These are phyloP conservation scores for Kryphioiulus occultus DNA, from an alignment of 2,888 invertebrate species.

Conservation along the genomic window DNA sequence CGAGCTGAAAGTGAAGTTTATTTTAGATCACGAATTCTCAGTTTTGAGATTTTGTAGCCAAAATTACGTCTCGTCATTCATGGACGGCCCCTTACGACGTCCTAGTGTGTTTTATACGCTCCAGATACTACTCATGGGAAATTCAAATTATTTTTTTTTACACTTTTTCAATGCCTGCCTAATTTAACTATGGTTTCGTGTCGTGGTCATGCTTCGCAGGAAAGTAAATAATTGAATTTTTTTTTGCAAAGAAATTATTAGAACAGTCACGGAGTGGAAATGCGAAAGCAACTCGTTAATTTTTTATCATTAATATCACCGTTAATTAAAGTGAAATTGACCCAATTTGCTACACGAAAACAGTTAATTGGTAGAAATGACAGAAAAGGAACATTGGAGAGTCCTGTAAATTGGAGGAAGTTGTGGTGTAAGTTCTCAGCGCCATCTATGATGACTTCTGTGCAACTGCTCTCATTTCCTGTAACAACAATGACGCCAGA, in stretches of 20 bases:
- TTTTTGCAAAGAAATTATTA: background rate
- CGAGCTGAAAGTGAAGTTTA: slow-evolving; percentile 56
- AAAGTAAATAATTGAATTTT: background rate
- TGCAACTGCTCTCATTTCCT: background rate
- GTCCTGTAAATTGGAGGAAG: background rate
- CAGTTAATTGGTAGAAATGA: background rate
- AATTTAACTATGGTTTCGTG: background rate
- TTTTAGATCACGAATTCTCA: background rate
- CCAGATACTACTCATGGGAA: background rate
- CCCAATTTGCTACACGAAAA: background rate
- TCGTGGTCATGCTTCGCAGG: background rate
- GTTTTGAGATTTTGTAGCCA: no score
- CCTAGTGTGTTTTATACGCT: background rate
- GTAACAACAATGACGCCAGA: no score
- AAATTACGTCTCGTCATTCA: background rate
- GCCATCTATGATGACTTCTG: background rate
- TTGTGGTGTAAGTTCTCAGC: background rate
- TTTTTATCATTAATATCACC: background rate
- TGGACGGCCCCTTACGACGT: background rate
- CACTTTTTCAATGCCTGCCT: background rate
- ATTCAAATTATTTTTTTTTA: background rate
- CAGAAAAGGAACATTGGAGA: background rate
- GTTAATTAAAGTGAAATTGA: background rate
- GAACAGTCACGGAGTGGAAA: background rate
- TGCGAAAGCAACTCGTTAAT: background rate